Evolutionary conservation across 2,888 invertebrate genomes (phyloP), one percentile per base, ranked within the genome.

Genomic region (Pristionchus maxplancki): DNA sequence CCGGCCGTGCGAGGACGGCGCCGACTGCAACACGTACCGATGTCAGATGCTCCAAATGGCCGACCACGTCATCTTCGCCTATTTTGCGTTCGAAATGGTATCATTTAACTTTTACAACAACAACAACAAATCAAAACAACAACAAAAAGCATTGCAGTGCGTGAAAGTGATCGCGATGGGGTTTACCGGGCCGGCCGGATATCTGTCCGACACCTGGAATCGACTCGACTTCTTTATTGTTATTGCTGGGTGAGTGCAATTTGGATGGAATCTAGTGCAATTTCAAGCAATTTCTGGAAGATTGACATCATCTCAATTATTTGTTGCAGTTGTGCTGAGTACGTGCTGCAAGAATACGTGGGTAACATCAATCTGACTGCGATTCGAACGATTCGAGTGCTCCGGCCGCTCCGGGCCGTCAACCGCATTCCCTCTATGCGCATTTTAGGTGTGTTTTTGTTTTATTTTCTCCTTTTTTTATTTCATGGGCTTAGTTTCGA

Each of bases 91-190:
- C 95, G 99, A 99, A 96, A 97, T 99, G 98, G 96, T 94, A 48
- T n/a, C 15, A 28, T 64, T 24, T 28, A 24, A 15, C 17, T 67
- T 31, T 67, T 31, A 5, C 64, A 67, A 6, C 31, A 64, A 64
- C 5, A 64, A 28, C 13, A 5, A 9, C 13, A 64, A 13, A n/a
- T 78, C n/a, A 20, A 13, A 71, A 85, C 15, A 89, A 11, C 17
- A n/a, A 6, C 40, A 48, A 86, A 20, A 40, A 40, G 8, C 37
- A 28, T 91, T 92, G 89, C 87, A 94, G 94, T 87, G 97, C 92
- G 97, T 99, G 95, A 99, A 99, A 96, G 97, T 99, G 97, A 96
- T 98, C 88, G 99, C 99, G 64, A 98, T 99, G 98, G 98, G 98
- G 37, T 97, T 98, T 91, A 97, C 97, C 94, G 98, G 98, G 37